Conservation (phyloP, 1,140 invertebrate species). For the Diachasma alloeum region DNA sequence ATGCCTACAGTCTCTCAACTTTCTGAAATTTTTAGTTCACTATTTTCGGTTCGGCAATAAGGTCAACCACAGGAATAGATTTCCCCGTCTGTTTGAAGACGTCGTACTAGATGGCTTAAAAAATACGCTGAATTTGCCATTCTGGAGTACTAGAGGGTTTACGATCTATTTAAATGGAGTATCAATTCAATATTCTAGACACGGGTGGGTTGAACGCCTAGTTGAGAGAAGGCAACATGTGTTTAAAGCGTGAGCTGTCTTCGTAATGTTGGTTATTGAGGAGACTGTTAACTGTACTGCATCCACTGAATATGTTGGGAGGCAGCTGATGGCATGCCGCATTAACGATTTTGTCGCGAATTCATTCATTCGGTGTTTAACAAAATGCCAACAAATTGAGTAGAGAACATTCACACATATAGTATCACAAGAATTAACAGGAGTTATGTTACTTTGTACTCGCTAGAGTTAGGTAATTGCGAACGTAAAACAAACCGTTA, state of each 20-base stretch:
- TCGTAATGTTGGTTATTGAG: neutral
- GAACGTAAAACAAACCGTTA: neutral
- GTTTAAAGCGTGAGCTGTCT: neutral
- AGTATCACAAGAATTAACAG: neutral
- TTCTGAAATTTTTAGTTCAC: neutral
- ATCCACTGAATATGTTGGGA: neutral
- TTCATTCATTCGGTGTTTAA: neutral
- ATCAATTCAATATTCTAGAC: neutral
- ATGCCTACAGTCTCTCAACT: neutral
- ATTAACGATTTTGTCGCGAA: neutral
- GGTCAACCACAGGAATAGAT: slow-evolving; percentile 43
- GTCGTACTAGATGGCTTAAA: neutral
- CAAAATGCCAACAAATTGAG: neutral
- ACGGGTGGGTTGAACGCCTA: neutral
- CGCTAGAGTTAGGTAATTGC: neutral
- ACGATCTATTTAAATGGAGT: neutral
- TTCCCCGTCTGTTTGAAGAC: neutral
- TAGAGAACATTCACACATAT: too few species aligned
- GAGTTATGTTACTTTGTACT: neutral
- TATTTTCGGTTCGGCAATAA: slow-evolving; percentile 43
- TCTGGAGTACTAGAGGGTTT: neutral
- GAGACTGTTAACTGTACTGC: neutral
- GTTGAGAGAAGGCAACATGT: neutral
- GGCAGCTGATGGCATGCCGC: neutral
- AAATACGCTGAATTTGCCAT: neutral